Evolutionary conservation across 2,113 vertebrate genomes (phyloP).

Genomic region (Scomber scombrus): DNA sequence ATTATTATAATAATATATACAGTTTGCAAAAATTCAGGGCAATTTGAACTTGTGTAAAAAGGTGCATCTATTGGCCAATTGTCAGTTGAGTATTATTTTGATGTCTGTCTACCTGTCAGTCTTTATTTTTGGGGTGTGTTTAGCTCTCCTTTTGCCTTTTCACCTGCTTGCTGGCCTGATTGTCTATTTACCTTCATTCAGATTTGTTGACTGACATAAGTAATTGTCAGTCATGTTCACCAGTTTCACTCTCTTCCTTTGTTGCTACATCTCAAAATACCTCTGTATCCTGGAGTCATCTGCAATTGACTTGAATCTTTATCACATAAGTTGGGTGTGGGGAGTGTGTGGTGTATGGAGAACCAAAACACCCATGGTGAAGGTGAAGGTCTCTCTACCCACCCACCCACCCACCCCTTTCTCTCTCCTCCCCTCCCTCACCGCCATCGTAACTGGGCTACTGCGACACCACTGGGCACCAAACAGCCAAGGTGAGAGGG

Average conservation of each 20-base stretch:
- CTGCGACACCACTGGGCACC: conserved; percentile 77
- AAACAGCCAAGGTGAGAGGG: conserved; percentile 79
- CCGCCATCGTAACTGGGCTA: conserved; percentile 43
- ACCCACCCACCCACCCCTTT: conserved; percentile 43
- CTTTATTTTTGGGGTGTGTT: background rate
- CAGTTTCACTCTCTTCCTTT: conserved; percentile 26
- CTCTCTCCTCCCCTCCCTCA: conserved; percentile 69
- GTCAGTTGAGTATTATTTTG: background rate
- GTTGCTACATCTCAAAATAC: conserved; percentile 27
- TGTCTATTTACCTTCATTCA: conserved; percentile 4
- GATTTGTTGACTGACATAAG: conserved; percentile 14
- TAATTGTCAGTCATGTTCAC: conserved; percentile 15
- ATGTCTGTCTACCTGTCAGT: background rate
- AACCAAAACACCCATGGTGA: conserved; percentile 63
- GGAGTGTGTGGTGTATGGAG: conserved; percentile 61
- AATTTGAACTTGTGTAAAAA: conserved; percentile 4
- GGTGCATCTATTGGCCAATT: background rate
- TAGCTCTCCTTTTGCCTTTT: conserved; percentile 2
- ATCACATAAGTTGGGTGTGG: conserved; percentile 46
- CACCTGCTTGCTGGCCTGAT: background rate
- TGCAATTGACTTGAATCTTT: background rate
- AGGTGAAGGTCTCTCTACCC: conserved; percentile 66
- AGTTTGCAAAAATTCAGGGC: conserved; percentile 3
- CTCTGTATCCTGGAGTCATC: conserved; percentile 22
- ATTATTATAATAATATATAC: too few relatives aligned